Conservation (phyloP, 2,113 vertebrate genomes). For the Calidris pygmaea region DNA sequence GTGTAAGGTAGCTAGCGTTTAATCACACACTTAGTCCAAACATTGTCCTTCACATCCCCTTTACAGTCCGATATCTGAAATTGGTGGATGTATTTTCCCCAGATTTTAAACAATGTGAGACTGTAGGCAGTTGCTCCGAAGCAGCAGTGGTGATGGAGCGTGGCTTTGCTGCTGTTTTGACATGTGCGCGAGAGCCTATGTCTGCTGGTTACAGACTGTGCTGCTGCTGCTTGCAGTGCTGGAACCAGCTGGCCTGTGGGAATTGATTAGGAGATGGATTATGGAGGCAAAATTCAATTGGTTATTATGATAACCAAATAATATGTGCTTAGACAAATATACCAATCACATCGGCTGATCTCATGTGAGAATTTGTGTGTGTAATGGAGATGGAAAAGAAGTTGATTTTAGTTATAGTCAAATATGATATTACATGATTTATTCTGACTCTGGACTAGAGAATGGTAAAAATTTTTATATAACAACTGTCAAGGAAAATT, state of each 20-base stretch:
- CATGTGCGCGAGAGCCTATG: background rate
- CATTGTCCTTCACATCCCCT: background rate
- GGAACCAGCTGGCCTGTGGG: background rate
- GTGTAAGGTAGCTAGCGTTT: background rate
- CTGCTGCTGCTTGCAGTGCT: background rate
- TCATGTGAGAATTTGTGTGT: background rate
- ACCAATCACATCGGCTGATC: background rate
- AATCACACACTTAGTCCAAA: background rate
- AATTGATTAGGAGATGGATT: background rate
- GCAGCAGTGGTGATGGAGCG: background rate
- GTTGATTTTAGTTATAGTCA: background rate
- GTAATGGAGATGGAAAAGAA: background rate
- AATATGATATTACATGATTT: background rate
- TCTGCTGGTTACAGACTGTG: background rate
- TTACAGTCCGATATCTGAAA: background rate
- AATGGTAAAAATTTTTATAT: constrained; percentile 29
- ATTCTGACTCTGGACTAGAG: constrained; percentile 22
- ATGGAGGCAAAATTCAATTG: background rate
- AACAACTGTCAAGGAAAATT: constrained; percentile 43
- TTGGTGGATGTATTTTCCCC: background rate
- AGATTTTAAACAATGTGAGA: background rate
- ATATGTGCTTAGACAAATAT: background rate
- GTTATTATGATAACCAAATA: background rate
- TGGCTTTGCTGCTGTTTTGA: background rate
- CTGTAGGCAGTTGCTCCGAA: rapidly evolving